Evolutionary conservation across 64 coral and sea anemone species (phyloP), one percentile per base, ranked within the genome.

Genomic region (Pachyseris speciosa): DNA sequence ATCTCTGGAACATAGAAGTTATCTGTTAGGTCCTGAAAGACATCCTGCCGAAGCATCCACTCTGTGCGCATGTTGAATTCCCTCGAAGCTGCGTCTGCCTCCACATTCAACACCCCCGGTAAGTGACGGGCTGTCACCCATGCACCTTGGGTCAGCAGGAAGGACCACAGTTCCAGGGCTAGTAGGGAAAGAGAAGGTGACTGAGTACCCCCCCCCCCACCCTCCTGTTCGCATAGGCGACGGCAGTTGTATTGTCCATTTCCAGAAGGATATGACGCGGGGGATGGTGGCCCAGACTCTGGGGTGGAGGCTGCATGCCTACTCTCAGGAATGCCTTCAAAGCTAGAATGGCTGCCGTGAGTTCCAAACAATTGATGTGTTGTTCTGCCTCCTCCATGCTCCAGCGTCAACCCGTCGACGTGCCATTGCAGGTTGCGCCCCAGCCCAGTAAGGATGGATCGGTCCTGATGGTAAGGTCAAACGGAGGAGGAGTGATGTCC

Each of bases 391-490:
- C 66, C 25, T 59, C 49, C 33, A 30, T 47, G 34, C 88, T 70
- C 88, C 88, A 83, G 40, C 88, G 64, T 29, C 52, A 59, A n/a
- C 64, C 76, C 8, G 61, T 91, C 47, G 48, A 39, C 48, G 4
- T 83, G 51, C 45, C 88, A 26, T 24, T 72, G 77, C 88, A 91
- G 44, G 61, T 66, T 57, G 76, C 77, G 26, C 88, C 77, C 88
- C 78, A 91, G 22, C 88, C 76, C 65, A 50, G 53, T 65, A 79
- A 67, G 25, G 88, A 91, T 40, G 88, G 76, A 69, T 91, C 89
- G 38, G 89, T 83, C 16, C 37, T 68, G 44, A 84, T 72, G 43
- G 63, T 27, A 43, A 84, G 39, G 55, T 84, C 77, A 45, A 83
- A 73, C 42, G 88, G 60, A 15, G 76, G 41, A 27, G 4, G 64